These are phyloP conservation scores for Zosterops borbonicus DNA, from an alignment of 2,113 vertebrate genomes.

Conservation along the genomic window DNA sequence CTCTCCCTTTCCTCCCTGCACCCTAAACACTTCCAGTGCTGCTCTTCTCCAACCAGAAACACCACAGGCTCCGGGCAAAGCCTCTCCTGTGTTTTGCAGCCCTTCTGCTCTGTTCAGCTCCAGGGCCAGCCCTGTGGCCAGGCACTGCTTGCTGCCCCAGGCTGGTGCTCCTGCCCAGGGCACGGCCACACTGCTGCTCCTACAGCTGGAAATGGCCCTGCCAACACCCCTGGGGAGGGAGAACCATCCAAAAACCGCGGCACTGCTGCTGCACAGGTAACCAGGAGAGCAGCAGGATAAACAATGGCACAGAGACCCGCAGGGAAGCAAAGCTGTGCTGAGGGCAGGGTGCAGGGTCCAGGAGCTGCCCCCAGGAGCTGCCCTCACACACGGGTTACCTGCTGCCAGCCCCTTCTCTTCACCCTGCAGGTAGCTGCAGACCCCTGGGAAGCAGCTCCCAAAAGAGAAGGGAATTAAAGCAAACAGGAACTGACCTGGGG, in stretches of 20 bases:
- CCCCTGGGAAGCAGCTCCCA: neutral
- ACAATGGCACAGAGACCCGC: neutral
- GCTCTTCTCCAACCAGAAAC: neutral
- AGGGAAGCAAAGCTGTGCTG: rapidly evolving
- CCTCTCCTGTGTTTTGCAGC: neutral
- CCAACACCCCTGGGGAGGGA: neutral
- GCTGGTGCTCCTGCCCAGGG: neutral
- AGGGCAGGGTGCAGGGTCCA: rapidly evolving
- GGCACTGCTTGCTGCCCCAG: rapidly evolving
- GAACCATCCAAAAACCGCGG: rapidly evolving
- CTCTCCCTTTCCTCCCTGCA: neutral
- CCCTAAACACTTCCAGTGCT: neutral
- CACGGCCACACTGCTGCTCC: rapidly evolving
- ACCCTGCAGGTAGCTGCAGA: neutral
- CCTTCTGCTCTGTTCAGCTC: neutral
- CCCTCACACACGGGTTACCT: rapidly evolving
- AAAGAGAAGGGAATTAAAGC: neutral
- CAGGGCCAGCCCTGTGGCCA: rapidly evolving
- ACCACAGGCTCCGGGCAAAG: neutral
- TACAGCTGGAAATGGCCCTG: neutral
- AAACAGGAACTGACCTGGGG: neutral
- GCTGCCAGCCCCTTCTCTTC: neutral
- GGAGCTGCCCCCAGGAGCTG: neutral
- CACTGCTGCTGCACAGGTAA: neutral
- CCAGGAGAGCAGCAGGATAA: neutral